Base-by-base conservation (phyloP, 2,113 vertebrate genomes). In the Monarcha castaneiventris region DNA sequence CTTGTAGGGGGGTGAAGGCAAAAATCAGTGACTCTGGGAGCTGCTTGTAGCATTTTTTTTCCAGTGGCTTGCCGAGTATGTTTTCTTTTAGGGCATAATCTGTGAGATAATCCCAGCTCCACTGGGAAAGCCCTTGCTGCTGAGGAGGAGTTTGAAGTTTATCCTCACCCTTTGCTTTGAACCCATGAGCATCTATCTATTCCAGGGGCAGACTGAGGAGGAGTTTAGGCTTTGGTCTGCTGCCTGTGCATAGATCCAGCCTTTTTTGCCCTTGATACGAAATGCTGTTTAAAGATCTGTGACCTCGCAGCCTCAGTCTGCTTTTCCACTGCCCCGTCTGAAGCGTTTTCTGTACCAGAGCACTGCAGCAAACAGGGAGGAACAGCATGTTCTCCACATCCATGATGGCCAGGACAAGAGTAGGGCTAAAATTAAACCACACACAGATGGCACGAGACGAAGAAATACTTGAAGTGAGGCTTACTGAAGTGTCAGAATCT, bases 341-440 rank as follows among this genome's bases (percentile, higher is more conserved):
- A 56, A 15, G 75, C 13, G 20, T 75, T 59, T 32, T 56, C 37
- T 62, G 27, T 66, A 54, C 79, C 49, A 35, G 55, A 63, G 30
- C 49, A 6, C 35, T 64, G 32, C 35, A 55, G 74, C 55, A 63
- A 49, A 22, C 41, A 54, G 46, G 26, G 71, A 80, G 51, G 88
- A 92, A 92, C 88, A 66, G 11, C 46, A 5, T 25, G 75, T 94
- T 94, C 94, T 64, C 59, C 79, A 73, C 4, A 0, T 85, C 92
- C 72, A 67, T 54, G 29, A 59, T 14, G 51, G 83, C 51, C 59
- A 74, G 82, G 59, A 73, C 75, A 77, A 88, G 83, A 80, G 62
- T 29, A 51, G 33, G 63, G n/a, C 92, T 94, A 83, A 94, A 94
- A 90, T 92, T 90, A 94, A 97, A 92, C 59, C 72, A 14, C 54